Evolutionary conservation across 2,113 vertebrate genomes (phyloP).

Genomic region (Blennius ocellaris): DNA sequence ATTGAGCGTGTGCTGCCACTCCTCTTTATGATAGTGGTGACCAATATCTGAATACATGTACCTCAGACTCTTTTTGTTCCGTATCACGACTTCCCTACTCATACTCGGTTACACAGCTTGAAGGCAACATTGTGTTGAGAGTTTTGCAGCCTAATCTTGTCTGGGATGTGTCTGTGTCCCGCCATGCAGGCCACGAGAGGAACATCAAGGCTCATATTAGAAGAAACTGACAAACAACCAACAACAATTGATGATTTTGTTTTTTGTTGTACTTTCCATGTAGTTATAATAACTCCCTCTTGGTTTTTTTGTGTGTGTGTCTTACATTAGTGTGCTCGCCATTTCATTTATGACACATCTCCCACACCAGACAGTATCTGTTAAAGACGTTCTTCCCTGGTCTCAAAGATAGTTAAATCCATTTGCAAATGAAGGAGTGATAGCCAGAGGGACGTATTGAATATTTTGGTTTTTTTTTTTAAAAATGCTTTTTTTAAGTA

Average conservation of each 20-base stretch:
- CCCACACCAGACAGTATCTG: too few species aligned
- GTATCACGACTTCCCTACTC: too few species aligned
- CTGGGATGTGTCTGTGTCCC: not conserved
- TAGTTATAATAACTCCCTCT: too few species aligned
- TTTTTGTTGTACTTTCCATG: not conserved
- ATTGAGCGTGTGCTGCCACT: not conserved
- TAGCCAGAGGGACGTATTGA: not conserved
- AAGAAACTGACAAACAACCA: not conserved
- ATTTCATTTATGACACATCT: too few species aligned
- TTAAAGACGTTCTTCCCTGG: too few species aligned
- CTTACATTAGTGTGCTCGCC: too few species aligned
- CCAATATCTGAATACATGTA: not conserved
- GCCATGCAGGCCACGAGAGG: not conserved
- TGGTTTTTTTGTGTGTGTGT: too few species aligned
- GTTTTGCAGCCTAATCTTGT: not conserved
- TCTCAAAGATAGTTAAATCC: too few species aligned
- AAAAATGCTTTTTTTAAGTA: too few species aligned
- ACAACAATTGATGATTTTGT: not conserved
- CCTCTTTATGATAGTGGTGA: not conserved
- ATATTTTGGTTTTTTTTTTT: too few species aligned
- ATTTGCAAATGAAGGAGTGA: not conserved
- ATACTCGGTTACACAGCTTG: not conserved
- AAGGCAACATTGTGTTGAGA: not conserved
- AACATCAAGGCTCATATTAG: not conserved
- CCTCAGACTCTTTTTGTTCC: too few species aligned